Conservation (phyloP, 2,113 vertebrate genomes). For the Arothron firmamentum region DNA sequence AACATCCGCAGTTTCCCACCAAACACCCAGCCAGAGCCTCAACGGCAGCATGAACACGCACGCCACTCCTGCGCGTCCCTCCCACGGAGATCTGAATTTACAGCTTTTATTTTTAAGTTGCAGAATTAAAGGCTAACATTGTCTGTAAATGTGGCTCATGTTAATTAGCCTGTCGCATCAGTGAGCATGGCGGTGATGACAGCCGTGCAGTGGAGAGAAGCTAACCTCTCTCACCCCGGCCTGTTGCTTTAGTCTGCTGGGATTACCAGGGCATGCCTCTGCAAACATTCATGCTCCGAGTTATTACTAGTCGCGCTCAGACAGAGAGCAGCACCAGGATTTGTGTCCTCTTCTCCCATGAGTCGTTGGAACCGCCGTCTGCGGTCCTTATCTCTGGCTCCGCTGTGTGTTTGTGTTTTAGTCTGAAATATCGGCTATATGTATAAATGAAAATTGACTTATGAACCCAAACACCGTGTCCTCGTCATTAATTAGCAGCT, state of each 20-base stretch:
- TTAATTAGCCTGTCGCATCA: conserved; percentile 31
- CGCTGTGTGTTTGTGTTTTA: conserved; percentile 35
- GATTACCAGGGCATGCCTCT: conserved; percentile 63
- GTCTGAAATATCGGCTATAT: conserved; percentile 21
- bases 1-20: conserved; percentile 61
- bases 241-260: conserved; percentile 56
- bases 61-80: conserved; percentile 18
- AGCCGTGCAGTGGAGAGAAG: conserved; percentile 42
- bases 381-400: conserved; percentile 32
- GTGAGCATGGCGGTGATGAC: conserved; percentile 34
- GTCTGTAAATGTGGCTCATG: conserved; percentile 1
- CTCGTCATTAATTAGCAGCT: not conserved
- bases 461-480: not conserved
- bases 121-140: conserved; percentile 2
- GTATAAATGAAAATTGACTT: conserved; percentile 12
- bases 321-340: conserved; percentile 27
- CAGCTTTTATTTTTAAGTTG: conserved; percentile 2
- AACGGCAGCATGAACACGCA: conserved; percentile 44
- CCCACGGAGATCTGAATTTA: conserved; percentile 15
- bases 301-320: conserved; percentile 57
- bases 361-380: conserved; percentile 37
- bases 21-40: conserved; percentile 32
- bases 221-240: conserved; percentile 54
- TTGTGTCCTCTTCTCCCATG: conserved; percentile 48
- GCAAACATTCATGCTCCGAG: conserved; percentile 62